A percentile compares a stretch with the other conserved stretches of the same genome.
These are phyloP conservation scores for Falcaria lacertinaria DNA, from an alignment of 2,888 invertebrate species.

Conservation along the genomic window DNA sequence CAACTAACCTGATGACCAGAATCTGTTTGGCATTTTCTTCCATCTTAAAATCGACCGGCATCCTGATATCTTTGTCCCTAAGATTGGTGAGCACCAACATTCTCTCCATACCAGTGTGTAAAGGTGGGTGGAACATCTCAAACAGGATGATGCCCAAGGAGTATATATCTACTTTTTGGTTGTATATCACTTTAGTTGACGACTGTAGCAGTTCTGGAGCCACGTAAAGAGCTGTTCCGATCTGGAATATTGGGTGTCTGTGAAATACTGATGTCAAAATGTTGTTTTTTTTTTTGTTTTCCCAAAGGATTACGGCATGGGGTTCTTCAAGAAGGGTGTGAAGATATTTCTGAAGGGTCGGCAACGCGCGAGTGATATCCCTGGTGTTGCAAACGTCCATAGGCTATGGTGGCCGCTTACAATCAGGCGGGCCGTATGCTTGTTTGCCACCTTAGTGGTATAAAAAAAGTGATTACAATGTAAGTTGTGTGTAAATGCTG, in stretches of 20 bases:
- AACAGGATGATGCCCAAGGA: conserved; percentile 95
- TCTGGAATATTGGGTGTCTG: too few species aligned
- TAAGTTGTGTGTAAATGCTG: too few species aligned
- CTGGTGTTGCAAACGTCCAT: too few species aligned
- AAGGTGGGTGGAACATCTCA: conserved; percentile 94
- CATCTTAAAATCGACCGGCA: conserved; percentile 85
- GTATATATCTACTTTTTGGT: conserved; percentile 94
- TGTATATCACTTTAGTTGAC: conserved; percentile 86
- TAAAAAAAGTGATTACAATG: too few species aligned
- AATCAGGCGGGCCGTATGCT: too few species aligned
- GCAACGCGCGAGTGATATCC: too few species aligned
- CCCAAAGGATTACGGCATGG: neutral
- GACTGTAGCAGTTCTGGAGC: conserved; percentile 93
- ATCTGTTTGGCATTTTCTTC: conserved; percentile 79
- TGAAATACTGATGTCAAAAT: too few species aligned
- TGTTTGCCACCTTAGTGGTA: too few species aligned
- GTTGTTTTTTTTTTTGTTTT: too few species aligned
- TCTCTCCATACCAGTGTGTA: conserved; percentile 94
- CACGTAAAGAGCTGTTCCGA: conserved; percentile 97
- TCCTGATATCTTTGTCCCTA: conserved; percentile 82
- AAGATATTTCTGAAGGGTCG: too few species aligned
- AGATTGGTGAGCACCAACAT: conserved; percentile 87
- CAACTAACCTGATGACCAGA: conserved; percentile 80
- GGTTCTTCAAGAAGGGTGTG: too few species aligned
- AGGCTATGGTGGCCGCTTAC: too few species aligned